Evolutionary conservation across 2,797 vertebrate species (phyloP).

Genomic region (Yasuhikotakia modesta): DNA sequence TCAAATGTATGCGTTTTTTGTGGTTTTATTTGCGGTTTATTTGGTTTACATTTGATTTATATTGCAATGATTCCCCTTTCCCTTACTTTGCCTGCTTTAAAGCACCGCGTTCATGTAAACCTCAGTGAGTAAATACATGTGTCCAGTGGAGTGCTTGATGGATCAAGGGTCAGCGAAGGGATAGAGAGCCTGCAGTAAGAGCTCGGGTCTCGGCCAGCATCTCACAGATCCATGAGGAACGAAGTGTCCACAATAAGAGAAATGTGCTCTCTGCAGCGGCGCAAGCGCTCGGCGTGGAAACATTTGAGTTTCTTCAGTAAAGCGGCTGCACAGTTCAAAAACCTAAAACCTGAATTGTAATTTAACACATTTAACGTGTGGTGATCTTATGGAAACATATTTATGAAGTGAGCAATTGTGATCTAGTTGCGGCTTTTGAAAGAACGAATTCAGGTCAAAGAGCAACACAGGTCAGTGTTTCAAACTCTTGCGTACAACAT

Average conservation of each 20-base stretch:
- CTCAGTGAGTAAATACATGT: constrained; percentile 64
- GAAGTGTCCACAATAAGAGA: constrained; percentile 58
- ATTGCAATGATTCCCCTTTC: constrained; percentile 3
- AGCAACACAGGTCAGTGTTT: constrained; percentile 12
- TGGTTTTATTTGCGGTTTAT: constrained; percentile 24
- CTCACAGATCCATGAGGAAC: constrained; percentile 62
- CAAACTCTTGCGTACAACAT: constrained; percentile 5
- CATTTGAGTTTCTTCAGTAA: background rate
- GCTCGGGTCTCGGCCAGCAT: constrained; percentile 73
- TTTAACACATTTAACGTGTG: background rate
- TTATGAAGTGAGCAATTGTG: background rate
- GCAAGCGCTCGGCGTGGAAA: background rate
- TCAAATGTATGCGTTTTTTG: constrained; percentile 35
- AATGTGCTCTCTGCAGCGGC: background rate
- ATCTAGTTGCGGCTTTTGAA: background rate
- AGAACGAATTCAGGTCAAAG: background rate
- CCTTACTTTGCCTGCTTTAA: background rate
- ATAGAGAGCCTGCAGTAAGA: constrained; percentile 61
- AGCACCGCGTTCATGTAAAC: constrained; percentile 27
- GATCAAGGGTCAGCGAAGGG: constrained; percentile 72
- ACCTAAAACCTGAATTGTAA: background rate
- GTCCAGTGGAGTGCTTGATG: constrained; percentile 70
- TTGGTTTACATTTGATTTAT: constrained; percentile 24
- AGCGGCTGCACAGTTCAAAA: background rate
- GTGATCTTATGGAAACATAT: background rate